A percentile compares a stretch with the other conserved stretches of the same genome.
Conservation (phyloP, 2,888 invertebrate genomes). For the Drosophila melanosoma region DNA sequence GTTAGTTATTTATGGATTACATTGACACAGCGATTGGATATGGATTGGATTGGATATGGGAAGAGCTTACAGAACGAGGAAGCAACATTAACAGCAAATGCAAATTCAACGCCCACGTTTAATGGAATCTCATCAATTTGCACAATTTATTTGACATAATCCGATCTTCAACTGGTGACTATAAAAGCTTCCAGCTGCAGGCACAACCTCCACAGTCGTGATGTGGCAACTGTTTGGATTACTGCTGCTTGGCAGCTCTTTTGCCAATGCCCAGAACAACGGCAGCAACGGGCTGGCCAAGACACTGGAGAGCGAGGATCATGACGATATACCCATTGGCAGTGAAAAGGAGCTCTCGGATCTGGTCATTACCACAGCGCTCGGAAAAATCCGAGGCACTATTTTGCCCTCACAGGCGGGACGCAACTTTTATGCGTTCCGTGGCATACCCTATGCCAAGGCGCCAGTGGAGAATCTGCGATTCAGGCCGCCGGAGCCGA, state of each 20-base stretch:
- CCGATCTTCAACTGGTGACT: slow-evolving; percentile 36
- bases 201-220: slow-evolving; percentile 52
- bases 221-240: slow-evolving; percentile 47
- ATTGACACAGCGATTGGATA: slow-evolving; percentile 58
- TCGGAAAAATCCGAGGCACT: slow-evolving; percentile 84
- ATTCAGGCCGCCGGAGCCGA: slow-evolving; percentile 85
- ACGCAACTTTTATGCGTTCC: slow-evolving; percentile 84
- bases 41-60: slow-evolving; percentile 75
- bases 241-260: slow-evolving; percentile 16
- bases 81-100: slow-evolving; percentile 22
- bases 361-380: slow-evolving; percentile 81
- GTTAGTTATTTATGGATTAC: slow-evolving; percentile 70
- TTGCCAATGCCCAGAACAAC: slow-evolving; percentile 21
- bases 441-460: slow-evolving; percentile 84
- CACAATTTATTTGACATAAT: slow-evolving; percentile 61
- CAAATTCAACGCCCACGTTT: slow-evolving; percentile 51
- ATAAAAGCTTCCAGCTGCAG: slow-evolving; percentile 59
- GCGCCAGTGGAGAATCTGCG: slow-evolving; percentile 81
- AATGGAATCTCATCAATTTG: slow-evolving; percentile 66
- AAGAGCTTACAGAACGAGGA: slow-evolving; percentile 56
- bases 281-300: slow-evolving; percentile 34
- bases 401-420: slow-evolving; percentile 81
- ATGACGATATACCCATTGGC: slow-evolving; percentile 60
- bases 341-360: slow-evolving; percentile 83
- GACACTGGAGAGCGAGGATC: slow-evolving; percentile 39